Conservation (phyloP, 2,888 invertebrate genomes). For the Drosophila flavopinicola region DNA sequence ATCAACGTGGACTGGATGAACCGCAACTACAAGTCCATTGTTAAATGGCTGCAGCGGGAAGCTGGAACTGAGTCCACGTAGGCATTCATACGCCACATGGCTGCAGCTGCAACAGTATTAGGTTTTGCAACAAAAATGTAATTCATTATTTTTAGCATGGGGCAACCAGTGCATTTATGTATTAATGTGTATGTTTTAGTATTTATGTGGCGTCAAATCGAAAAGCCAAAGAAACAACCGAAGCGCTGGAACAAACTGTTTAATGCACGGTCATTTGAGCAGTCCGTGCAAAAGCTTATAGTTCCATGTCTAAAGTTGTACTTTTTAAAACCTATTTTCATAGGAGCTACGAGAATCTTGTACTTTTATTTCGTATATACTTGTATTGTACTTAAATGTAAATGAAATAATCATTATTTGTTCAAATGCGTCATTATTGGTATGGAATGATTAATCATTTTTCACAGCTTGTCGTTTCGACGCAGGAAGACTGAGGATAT, state of each 20-base stretch:
- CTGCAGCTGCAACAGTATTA: slow-evolving; percentile 64
- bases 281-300: background rate
- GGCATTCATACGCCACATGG: background rate
- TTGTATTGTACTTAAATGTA: slow-evolving; percentile 72
- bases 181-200: slow-evolving; percentile 54
- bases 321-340: slow-evolving; percentile 24
- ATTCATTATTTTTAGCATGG: slow-evolving; percentile 24
- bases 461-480: slow-evolving; percentile 31
- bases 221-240: slow-evolving; percentile 49
- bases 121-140: slow-evolving; percentile 29
- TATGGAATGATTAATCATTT: slow-evolving; percentile 43
- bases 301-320: slow-evolving; percentile 33
- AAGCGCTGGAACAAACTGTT: slow-evolving; percentile 17
- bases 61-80: slow-evolving; percentile 18
- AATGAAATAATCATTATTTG: slow-evolving; percentile 52
- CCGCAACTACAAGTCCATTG: slow-evolving; percentile 89
- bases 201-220: slow-evolving; percentile 42
- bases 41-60: slow-evolving; percentile 88
- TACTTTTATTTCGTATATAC: slow-evolving; percentile 63
- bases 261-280: background rate
- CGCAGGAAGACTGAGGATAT: slow-evolving; percentile 86
- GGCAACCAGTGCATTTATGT: slow-evolving; percentile 59
- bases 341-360: slow-evolving; percentile 44
- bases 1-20: slow-evolving; percentile 94
- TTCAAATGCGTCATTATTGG: slow-evolving; percentile 21